Base-by-base conservation (phyloP, 1,140 invertebrate genomes). In the Heliconius hewitsoni region DNA sequence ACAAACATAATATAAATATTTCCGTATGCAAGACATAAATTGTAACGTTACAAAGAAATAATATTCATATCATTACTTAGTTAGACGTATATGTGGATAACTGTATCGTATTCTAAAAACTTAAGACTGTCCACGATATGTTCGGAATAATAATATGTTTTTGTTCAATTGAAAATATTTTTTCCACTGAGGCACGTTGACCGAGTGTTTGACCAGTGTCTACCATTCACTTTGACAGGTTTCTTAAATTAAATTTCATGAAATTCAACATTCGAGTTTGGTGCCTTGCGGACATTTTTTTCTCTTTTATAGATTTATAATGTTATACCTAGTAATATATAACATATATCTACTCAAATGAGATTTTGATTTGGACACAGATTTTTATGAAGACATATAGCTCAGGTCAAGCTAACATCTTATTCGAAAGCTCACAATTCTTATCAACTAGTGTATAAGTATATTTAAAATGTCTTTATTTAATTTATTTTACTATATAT, bases 211-310 rank as follows among this genome's bases (percentile, higher is more conserved):
- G 78, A 74, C 46, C 73, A 70, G 73, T 70, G 66, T 78, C 74
- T 77, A 83, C 83, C 86, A 80, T 88, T 88, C 87, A 87, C 87
- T 88, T 85, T 82, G 81, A 85, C 83, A 85, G 79, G 82, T 85
- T 85, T 85, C 80, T 82, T 82, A 86, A 77, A 79, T 82, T 86
- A 82, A 85, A 81, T 81, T 86, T 79, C 84, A 86, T 86, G 81
- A 83, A 84, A 84, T 84, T 84, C 82, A 84, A 86, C 85, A 82
- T 86, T 86, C 83, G 72, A 80, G 50, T 77, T 50, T 76, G 80
- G 76, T 77, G 80, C 55, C 77, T 73, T 74, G 79, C 71, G 57
- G 19, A 37, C 50, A 76, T 79, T 74, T 80, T 80, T 74, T 76
- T 72, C 46, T 72, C 19, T 72, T 39, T 72, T 37, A 42, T 39